phyloP scores from a whole-genome alignment of 1,140 invertebrate genomes.

The Meloidogyne hapla region DNA sequence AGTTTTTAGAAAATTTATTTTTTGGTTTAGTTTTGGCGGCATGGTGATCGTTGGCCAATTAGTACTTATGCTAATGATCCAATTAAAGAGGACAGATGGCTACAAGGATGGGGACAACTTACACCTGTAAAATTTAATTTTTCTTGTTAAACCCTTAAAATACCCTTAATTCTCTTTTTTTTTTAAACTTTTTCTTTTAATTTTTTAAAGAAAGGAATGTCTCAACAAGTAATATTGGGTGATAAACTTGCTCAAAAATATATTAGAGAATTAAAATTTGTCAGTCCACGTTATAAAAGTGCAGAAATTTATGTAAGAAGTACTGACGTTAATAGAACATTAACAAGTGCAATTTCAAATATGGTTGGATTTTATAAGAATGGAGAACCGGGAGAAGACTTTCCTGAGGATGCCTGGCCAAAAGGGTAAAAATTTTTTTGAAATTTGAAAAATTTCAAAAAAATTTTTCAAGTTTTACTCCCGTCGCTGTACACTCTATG shows the following conservation, averaged over 20 bases:
- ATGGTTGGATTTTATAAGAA: conserved; percentile 39
- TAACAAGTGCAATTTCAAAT: conserved; percentile 44
- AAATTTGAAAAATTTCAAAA: neutral
- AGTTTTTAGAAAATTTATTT: conserved; percentile 1
- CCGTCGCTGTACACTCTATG: conserved; percentile 39
- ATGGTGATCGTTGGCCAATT: conserved; percentile 29
- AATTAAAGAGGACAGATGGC: conserved; percentile 29
- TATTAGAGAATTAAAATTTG: conserved; percentile 31
- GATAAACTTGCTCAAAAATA: conserved; percentile 36
- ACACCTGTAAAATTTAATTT: conserved; percentile 21
- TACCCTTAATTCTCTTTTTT: too few species aligned
- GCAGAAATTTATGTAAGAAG: conserved; percentile 35
- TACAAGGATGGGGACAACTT: conserved; percentile 36
- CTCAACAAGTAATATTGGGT: conserved; percentile 40
- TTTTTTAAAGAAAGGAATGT: conserved; percentile 43
- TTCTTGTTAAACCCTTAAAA: too few species aligned
- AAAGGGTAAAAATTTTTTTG: neutral
- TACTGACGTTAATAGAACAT: conserved; percentile 41
- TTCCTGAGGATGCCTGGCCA: conserved; percentile 30
- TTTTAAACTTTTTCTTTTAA: neutral
- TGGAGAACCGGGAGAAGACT: conserved; percentile 28
- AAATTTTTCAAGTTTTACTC: conserved; percentile 7
- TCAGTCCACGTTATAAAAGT: conserved; percentile 30
- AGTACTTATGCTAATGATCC: conserved; percentile 24
- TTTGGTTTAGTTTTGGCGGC: conserved; percentile 19